These are phyloP conservation scores for Mythimna vitellina DNA, from an alignment of 2,888 invertebrate genomes.

Conservation along the genomic window DNA sequence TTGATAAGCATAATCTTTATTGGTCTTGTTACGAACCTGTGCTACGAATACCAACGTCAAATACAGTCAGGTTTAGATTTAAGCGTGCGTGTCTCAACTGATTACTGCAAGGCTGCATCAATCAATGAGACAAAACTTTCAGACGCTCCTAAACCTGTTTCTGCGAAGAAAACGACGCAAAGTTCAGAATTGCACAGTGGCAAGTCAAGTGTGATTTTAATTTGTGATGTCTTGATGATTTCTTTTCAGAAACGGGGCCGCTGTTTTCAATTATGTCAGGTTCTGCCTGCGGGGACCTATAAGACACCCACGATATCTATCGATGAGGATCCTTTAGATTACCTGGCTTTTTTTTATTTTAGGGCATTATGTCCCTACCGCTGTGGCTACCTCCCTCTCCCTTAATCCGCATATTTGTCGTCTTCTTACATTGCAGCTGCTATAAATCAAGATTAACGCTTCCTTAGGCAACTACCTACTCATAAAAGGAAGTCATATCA, in stretches of 20 bases:
- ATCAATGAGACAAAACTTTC: background rate
- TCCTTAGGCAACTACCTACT: background rate
- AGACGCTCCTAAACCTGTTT: background rate
- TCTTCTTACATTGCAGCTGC: background rate
- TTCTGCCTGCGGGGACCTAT: too few species aligned
- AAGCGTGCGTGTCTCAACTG: background rate
- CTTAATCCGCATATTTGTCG: background rate
- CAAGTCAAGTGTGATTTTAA: too few species aligned
- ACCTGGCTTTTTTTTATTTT: too few species aligned
- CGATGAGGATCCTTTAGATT: too few species aligned
- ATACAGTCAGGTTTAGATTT: background rate
- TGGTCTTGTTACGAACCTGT: background rate
- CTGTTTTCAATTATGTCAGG: too few species aligned
- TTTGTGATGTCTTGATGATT: too few species aligned
- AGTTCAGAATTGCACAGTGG: too few species aligned
- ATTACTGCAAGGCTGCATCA: background rate
- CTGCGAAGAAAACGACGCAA: too few species aligned
- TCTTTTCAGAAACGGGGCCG: too few species aligned
- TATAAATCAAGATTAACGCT: background rate
- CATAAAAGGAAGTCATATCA: constrained; percentile 8
- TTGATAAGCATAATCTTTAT: constrained; percentile 39
- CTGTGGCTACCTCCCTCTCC: too few species aligned
- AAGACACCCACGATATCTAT: too few species aligned
- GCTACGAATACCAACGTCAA: constrained; percentile 13
- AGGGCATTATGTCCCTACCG: too few species aligned